phyloP scores from a whole-genome alignment of 37 sponge, comb jelly and placozoan genomes.

The Oopsacas minuta region DNA sequence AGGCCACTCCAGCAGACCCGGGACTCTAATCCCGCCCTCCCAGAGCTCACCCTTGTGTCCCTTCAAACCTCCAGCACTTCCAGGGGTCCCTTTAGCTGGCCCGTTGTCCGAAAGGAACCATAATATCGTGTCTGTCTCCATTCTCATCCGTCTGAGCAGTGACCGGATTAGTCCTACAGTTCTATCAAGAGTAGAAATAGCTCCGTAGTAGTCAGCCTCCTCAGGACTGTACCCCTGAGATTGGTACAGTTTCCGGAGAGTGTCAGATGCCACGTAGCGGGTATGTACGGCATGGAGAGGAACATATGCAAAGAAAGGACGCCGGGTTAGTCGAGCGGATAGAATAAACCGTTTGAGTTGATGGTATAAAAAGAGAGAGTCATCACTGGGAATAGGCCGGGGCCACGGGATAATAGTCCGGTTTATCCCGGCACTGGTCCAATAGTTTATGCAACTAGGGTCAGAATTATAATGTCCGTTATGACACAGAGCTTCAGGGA shows the following conservation, averaged over 20 bases:
- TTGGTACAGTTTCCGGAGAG: neutral
- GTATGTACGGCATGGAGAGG: slow-evolving; percentile 44
- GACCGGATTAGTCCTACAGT: slow-evolving; percentile 25
- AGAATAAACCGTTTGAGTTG: slow-evolving; percentile 16
- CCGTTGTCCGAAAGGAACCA: slow-evolving; percentile 62
- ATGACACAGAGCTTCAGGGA: slow-evolving; percentile 17
- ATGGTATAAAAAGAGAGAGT: slow-evolving; percentile 36
- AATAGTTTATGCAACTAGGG: slow-evolving; percentile 24
- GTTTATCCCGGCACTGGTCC: neutral
- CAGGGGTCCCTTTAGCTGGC: slow-evolving; percentile 27
- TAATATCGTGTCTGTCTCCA: slow-evolving; percentile 32
- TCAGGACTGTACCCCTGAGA: neutral
- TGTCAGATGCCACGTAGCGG: slow-evolving; percentile 28
- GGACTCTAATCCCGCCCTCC: slow-evolving; percentile 56
- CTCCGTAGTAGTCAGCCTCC: slow-evolving; percentile 35
- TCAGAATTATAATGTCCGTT: slow-evolving; percentile 9
- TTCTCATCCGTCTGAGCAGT: neutral
- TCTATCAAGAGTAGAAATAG: slow-evolving; percentile 35
- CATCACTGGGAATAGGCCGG: slow-evolving; percentile 24
- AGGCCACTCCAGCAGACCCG: slow-evolving; percentile 52
- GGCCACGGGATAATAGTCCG: neutral
- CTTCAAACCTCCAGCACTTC: slow-evolving; percentile 28
- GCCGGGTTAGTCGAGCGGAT: neutral
- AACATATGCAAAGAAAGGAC: slow-evolving; percentile 46
- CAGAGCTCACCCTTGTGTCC: slow-evolving; percentile 34